These are phyloP conservation scores for Drosophila baimaii DNA, from an alignment of 1,140 invertebrate genomes.

Conservation along the genomic window DNA sequence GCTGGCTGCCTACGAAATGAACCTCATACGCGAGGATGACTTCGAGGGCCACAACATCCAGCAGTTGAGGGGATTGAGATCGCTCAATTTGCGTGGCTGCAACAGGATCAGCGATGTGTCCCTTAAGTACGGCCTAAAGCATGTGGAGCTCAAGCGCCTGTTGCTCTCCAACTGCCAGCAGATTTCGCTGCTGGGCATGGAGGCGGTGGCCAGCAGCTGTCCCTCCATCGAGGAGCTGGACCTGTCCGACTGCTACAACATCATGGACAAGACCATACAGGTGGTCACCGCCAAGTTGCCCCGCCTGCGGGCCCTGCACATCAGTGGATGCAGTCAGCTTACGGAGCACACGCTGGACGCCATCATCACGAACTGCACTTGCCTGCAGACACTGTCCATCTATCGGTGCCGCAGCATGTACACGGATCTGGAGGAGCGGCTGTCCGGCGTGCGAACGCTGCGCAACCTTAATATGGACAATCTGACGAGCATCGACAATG, in stretches of 20 bases:
- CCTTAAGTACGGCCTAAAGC: constrained; percentile 88
- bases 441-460: constrained; percentile 85
- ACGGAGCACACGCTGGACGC: constrained; percentile 87
- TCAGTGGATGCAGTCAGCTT: constrained; percentile 88
- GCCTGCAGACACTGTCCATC: constrained; percentile 72
- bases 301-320: constrained; percentile 87
- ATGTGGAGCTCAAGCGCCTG: constrained; percentile 86
- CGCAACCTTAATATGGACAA: constrained; percentile 82
- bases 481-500: constrained; percentile 74
- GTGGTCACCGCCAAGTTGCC: constrained; percentile 86
- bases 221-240: constrained; percentile 89
- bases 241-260: constrained; percentile 88
- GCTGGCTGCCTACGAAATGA: constrained; percentile 86
- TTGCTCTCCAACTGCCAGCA: constrained; percentile 88
- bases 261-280: constrained; percentile 88
- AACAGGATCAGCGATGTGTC: constrained; percentile 89
- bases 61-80: constrained; percentile 86
- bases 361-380: constrained; percentile 86
- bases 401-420: constrained; percentile 80
- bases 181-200: constrained; percentile 88
- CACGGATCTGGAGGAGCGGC: constrained; percentile 85
- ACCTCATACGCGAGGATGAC: constrained; percentile 84
- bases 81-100: constrained; percentile 88
- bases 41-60: constrained; percentile 86
- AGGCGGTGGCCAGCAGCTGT: constrained; percentile 87